Percentiles rank a stretch among this genome's conserved stretches.
phyloP scores from a whole-genome alignment of 2,113 vertebrate genomes.

The Ancistrus triradiatus region DNA sequence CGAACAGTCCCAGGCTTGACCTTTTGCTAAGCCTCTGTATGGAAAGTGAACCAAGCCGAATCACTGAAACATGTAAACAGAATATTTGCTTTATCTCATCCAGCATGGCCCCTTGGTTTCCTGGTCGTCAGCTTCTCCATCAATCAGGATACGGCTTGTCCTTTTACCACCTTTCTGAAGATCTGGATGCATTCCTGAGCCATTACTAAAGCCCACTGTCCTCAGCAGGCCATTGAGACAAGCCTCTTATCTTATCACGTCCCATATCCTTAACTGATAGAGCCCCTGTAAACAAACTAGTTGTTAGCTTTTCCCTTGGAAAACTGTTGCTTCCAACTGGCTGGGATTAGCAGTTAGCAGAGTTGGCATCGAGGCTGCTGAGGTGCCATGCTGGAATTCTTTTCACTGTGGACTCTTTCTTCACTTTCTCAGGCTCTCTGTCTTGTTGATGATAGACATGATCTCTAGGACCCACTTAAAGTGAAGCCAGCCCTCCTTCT shows the following conservation, averaged over 20 bases:
- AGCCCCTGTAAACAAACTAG: conserved; percentile 52
- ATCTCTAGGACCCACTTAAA: conserved; percentile 9
- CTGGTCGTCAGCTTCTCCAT: conserved; percentile 54
- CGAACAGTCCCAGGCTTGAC: too few relatives aligned
- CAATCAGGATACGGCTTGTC: conserved; percentile 63
- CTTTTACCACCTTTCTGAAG: conserved; percentile 42
- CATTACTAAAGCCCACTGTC: conserved; percentile 32
- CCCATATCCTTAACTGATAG: conserved; percentile 46
- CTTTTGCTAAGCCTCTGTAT: too few relatives aligned
- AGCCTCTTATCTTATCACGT: conserved; percentile 51
- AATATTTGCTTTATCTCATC: conserved; percentile 60
- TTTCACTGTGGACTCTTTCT: background rate
- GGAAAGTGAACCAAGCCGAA: too few relatives aligned
- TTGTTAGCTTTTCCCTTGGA: conserved; percentile 32
- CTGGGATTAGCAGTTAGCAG: background rate
- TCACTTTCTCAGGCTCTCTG: background rate
- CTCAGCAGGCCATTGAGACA: conserved; percentile 50
- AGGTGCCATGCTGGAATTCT: background rate
- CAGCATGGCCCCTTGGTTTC: conserved; percentile 65
- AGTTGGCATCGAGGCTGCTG: background rate
- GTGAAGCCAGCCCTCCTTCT: conserved; percentile 4
- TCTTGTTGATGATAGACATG: background rate
- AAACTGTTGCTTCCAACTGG: conserved; percentile 20
- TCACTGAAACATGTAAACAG: conserved; percentile 63
- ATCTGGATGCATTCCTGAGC: conserved; percentile 60